Evolutionary conservation across 2,797 vertebrate genomes (phyloP).

Genomic region (Amazona ochrocephala): DNA sequence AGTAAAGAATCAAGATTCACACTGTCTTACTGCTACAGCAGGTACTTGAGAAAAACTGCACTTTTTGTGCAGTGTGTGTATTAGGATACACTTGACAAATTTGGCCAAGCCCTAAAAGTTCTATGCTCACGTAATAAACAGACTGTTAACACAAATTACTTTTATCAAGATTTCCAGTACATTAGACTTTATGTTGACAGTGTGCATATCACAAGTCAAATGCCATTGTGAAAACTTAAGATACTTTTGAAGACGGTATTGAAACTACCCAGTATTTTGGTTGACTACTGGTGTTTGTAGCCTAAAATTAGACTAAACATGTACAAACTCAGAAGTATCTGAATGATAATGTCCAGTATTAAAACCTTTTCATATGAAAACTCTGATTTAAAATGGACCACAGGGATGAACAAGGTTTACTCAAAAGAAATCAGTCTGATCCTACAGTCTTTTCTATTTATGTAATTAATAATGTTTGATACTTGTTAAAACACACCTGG

Average conservation of each 20-base stretch:
- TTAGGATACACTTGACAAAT: not conserved
- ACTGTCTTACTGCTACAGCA: not conserved
- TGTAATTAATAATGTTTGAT: not conserved
- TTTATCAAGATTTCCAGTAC: not conserved
- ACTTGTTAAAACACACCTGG: conserved; percentile 81
- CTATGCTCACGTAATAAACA: not conserved
- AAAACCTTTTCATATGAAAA: not conserved
- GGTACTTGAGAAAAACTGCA: not conserved
- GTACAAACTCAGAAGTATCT: not conserved
- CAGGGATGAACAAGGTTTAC: not conserved
- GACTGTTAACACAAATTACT: not conserved
- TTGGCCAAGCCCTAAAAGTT: not conserved
- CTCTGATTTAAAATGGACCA: not conserved
- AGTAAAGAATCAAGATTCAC: not conserved
- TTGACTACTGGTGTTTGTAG: not conserved
- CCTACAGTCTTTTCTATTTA: not conserved
- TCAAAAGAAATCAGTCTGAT: not conserved
- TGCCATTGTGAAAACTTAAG: not conserved
- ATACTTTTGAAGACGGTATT: not conserved
- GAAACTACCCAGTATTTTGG: not conserved
- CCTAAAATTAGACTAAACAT: not conserved
- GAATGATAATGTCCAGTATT: not conserved
- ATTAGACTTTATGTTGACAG: not conserved
- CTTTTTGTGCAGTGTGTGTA: not conserved
- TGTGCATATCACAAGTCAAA: not conserved